Percentiles rank a stretch among this genome's conserved stretches.
Conservation (phyloP, 2,797 vertebrate genomes). For the Bothrops alternatus region DNA sequence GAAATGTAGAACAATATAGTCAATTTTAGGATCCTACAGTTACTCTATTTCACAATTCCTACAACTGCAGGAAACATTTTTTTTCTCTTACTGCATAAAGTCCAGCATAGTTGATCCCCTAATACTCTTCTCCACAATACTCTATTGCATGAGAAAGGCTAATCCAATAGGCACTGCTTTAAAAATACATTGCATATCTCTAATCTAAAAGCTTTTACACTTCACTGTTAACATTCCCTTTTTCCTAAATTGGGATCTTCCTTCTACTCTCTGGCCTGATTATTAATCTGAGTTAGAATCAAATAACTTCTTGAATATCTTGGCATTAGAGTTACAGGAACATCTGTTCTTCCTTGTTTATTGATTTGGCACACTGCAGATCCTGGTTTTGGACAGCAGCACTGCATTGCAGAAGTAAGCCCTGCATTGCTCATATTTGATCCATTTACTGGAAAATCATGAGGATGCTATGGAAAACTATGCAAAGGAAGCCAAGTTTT, state of each 20-base stretch:
- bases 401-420: not conserved
- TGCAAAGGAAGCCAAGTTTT: not conserved
- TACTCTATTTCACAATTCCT: not conserved
- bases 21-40: not conserved
- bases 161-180: not conserved
- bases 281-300: not conserved
- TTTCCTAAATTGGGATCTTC: not conserved
- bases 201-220: not conserved
- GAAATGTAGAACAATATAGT: not conserved
- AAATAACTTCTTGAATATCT: not conserved
- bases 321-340: not conserved
- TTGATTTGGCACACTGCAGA: not conserved
- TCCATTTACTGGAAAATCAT: not conserved
- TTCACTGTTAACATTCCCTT: not conserved
- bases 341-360: not conserved
- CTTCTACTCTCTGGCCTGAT: not conserved
- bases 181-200: not conserved
- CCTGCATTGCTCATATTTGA: not conserved
- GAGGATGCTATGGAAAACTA: conserved; percentile 5
- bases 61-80: not conserved
- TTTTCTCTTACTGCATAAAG: not conserved
- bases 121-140: not conserved
- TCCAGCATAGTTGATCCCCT: not conserved
- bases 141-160: not conserved
- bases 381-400: not conserved